A percentile compares a stretch with the other conserved stretches of the same genome.
phyloP scores from a whole-genome alignment of 1,140 invertebrate genomes.

The Batillaria attramentaria region DNA sequence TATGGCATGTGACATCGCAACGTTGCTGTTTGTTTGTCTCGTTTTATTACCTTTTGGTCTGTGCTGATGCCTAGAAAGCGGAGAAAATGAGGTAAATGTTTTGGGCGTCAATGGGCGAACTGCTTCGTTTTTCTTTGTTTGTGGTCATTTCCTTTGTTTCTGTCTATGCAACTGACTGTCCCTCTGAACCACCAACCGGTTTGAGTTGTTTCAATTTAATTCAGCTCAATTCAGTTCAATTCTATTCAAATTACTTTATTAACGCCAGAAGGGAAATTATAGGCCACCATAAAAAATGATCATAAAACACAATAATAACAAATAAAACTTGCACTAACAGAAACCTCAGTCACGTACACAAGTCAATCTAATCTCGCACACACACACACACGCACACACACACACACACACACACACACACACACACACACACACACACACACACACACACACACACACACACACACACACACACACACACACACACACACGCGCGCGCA shows the following conservation, averaged over 20 bases:
- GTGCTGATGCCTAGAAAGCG: too few relatives aligned
- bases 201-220: neutral
- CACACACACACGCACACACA: neutral
- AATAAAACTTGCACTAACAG: neutral
- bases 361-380: neutral
- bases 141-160: too few relatives aligned
- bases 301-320: neutral
- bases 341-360: neutral
- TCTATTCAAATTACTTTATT: neutral
- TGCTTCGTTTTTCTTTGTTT: too few relatives aligned
- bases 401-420: neutral
- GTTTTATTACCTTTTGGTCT: too few relatives aligned
- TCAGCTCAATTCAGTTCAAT: too few relatives aligned
- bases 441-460: neutral
- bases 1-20: too few relatives aligned
- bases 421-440: neutral
- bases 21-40: too few relatives aligned
- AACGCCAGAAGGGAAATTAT: neutral
- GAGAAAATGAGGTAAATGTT: too few relatives aligned
- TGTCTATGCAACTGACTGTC: too few relatives aligned
- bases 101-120: too few relatives aligned
- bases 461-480: constrained; percentile 4
- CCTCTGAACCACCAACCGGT: too few relatives aligned
- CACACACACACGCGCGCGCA: constrained; percentile 6
- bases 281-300: too few relatives aligned